Evolutionary conservation across 1,140 invertebrate genomes (phyloP).

Genomic region (Pseudachorutes palmiensis): DNA sequence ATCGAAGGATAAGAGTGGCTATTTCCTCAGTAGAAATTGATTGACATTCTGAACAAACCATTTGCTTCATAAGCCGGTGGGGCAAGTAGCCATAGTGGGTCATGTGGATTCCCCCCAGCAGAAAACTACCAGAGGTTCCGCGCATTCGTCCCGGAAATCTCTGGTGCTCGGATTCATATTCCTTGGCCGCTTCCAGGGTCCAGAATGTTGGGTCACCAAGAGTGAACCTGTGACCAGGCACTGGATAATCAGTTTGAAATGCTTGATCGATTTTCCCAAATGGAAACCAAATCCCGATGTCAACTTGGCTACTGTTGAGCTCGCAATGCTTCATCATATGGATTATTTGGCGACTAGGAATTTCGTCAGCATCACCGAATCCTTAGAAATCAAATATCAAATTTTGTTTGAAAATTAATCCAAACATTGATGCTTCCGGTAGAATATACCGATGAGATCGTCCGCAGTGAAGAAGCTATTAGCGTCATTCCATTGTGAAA

Average conservation of each 20-base stretch:
- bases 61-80: neutral
- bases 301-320: neutral
- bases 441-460: constrained; percentile 14
- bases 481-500: constrained; percentile 14
- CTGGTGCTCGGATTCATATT: neutral
- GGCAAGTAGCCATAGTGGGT: constrained; percentile 17
- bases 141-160: neutral
- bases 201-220: constrained; percentile 14
- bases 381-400: neutral
- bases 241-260: constrained; percentile 7
- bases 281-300: constrained; percentile 22
- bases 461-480: neutral
- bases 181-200: neutral
- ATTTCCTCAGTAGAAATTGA: neutral
- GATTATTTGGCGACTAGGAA: constrained; percentile 5
- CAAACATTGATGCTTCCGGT: no score
- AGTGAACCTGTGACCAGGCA: constrained; percentile 4
- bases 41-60: neutral
- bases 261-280: neutral
- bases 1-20: neutral
- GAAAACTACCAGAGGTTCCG: neutral
- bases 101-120: constrained; percentile 16
- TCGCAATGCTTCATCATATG: constrained; percentile 7
- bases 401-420: neutral
- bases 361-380: constrained; percentile 18